Conservation (phyloP, 2,113 vertebrate genomes). For the Lampris megalopsis region DNA sequence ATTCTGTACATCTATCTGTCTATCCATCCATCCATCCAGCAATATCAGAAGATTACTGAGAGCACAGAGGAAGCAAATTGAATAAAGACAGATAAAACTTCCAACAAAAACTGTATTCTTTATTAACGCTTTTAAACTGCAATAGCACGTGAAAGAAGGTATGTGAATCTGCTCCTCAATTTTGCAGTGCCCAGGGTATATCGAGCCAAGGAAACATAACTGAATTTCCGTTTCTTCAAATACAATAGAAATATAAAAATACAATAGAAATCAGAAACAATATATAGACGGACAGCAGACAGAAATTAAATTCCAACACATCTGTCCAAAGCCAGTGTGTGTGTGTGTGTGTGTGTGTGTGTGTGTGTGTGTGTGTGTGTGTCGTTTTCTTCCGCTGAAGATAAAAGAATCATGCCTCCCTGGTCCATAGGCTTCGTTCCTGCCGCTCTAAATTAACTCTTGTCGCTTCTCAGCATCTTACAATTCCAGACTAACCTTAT, state of each 20-base stretch:
- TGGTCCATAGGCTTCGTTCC: slow-evolving; percentile 60
- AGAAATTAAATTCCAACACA: slow-evolving; percentile 26
- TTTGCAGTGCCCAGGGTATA: slow-evolving; percentile 6
- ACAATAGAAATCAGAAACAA: slow-evolving; percentile 30
- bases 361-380: neutral
- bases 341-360: slow-evolving; percentile 17
- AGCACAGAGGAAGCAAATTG: slow-evolving; percentile 13
- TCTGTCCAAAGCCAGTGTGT: neutral
- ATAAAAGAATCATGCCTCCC: slow-evolving; percentile 67
- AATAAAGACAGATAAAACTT: slow-evolving; percentile 37
- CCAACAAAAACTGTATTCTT: slow-evolving; percentile 2
- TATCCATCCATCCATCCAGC: neutral
- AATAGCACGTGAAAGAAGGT: slow-evolving; percentile 8
- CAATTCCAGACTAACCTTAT: slow-evolving; percentile 86
- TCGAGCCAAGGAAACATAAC: slow-evolving; percentile 33
- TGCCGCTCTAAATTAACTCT: slow-evolving; percentile 85
- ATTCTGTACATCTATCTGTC: neutral
- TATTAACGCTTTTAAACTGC: neutral
- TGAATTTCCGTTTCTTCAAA: slow-evolving; percentile 1
- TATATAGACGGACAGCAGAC: slow-evolving; percentile 19
- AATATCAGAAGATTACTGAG: slow-evolving; percentile 2
- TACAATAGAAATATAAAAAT: slow-evolving; percentile 38
- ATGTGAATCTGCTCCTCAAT: slow-evolving; percentile 1
- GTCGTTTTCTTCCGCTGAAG: slow-evolving; percentile 43
- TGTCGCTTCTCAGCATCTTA: slow-evolving; percentile 84